Evolutionary conservation across 2,888 invertebrate genomes (phyloP).

Genomic region (Lordiphosa andalusiaca): DNA sequence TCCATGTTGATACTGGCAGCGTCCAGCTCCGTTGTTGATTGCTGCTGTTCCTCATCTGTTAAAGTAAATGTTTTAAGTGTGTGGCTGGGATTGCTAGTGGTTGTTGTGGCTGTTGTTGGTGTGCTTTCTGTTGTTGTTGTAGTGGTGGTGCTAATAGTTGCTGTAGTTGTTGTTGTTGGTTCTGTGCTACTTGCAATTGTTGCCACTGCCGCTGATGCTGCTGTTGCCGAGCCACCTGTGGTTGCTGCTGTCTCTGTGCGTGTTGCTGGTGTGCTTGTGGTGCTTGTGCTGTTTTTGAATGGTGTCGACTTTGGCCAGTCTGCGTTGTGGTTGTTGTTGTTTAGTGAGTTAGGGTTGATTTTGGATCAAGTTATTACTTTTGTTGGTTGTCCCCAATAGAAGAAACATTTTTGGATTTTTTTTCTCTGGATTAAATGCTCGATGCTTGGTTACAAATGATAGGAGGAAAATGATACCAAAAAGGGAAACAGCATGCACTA

Average conservation of each 20-base stretch:
- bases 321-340: conserved; percentile 44
- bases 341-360: conserved; percentile 51
- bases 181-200: conserved; percentile 15
- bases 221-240: conserved; percentile 16
- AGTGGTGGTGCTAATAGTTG: conserved; percentile 18
- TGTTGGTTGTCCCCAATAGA: conserved; percentile 52
- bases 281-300: conserved; percentile 31
- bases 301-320: conserved; percentile 77
- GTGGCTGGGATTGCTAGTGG: conserved; percentile 52
- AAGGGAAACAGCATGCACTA: conserved; percentile 19
- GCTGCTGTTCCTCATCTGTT: conserved; percentile 68
- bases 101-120: conserved; percentile 40
- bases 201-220: conserved; percentile 4
- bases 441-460: conserved; percentile 42
- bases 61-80: conserved; percentile 71
- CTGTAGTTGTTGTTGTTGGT: conserved; percentile 10
- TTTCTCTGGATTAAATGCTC: conserved; percentile 39
- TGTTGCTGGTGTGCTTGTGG: conserved; percentile 25
- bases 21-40: conserved; percentile 13
- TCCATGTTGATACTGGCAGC: conserved; percentile 15
- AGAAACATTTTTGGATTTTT: conserved; percentile 37
- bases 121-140: conserved; percentile 30
- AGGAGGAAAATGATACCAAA: conserved; percentile 21
- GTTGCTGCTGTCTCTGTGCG: conserved; percentile 9
- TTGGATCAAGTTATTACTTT: conserved; percentile 51